phyloP scores from a whole-genome alignment of 2,113 vertebrate species.

The Nicator chloris region DNA sequence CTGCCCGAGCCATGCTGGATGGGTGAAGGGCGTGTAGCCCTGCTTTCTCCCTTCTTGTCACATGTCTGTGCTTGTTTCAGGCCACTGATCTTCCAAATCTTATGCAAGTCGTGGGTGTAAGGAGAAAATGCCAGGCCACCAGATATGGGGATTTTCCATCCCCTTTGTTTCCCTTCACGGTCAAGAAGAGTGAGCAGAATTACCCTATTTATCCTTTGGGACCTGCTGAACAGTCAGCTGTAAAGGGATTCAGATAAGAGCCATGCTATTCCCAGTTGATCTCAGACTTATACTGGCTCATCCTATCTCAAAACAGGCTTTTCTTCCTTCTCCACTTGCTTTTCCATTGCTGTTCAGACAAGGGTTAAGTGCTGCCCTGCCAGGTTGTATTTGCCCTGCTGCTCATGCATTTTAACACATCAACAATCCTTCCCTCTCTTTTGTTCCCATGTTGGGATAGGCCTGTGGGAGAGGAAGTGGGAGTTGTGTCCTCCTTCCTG shows the following conservation, averaged over 20 bases:
- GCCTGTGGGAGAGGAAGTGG: not conserved
- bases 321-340: not conserved
- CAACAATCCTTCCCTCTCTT: not conserved
- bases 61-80: not conserved
- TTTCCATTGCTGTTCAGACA: not conserved
- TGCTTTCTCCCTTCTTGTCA: not conserved
- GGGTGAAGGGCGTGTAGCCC: not conserved
- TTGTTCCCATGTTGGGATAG: not conserved
- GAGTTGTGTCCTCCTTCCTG: not conserved
- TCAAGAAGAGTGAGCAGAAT: not conserved
- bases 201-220: not conserved
- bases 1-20: fast-evolving
- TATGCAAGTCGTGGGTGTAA: fast-evolving
- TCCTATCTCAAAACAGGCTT: not conserved
- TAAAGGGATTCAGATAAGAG: not conserved
- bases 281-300: not conserved
- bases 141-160: not conserved
- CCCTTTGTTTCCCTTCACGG: not conserved
- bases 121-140: not conserved
- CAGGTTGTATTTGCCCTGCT: not conserved
- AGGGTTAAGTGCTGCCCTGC: not conserved
- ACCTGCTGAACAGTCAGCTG: not conserved
- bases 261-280: not conserved
- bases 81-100: not conserved
- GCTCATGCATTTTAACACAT: not conserved